Base-by-base conservation (phyloP, 2,888 invertebrate species). In the Caenorhabditis macrosperma region DNA sequence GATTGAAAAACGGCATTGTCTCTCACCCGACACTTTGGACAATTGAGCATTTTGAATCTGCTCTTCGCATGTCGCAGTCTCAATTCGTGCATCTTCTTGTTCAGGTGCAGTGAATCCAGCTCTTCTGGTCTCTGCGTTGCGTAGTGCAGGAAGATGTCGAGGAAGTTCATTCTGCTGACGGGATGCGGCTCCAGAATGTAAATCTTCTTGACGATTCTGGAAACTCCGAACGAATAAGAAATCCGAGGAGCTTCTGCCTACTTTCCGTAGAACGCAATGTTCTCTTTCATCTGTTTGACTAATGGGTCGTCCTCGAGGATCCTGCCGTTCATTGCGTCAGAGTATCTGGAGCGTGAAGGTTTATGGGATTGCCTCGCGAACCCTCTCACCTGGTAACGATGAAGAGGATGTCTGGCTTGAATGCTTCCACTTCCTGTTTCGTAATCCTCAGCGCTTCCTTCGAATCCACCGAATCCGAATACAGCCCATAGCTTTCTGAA, bases 381-480 rank as follows among this genome's bases (percentile, higher is more conserved):
- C 24, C 10, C 30, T 4, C 7, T 35, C 33, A 72, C 72, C 55
- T 72, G 7, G 63, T 7, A 10, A 48, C n/a, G 12, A 76, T 68
- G 12, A 76, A 48, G 1, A 76, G 35, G n/a, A 76, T 48, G 46
- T 76, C 61, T 3, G 67, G 76, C 17, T 68, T 67, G 28, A 67
- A 33, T 12, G n/a, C 2, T 7, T 54, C 50, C 3, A 76, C 61
- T 12, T 55, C 22, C 17, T 46, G 46, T 28, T 20, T 67, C 17
- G 54, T 46, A 2, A 67, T 12, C 4, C 46, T 15, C 55, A 76
- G n/a, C 6, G 67, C 48, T 1, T n/a, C 17, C 3, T 17, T 9
- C 1, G 76, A 76, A 3, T n/a, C 2, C 3, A 17, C 12, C 3
- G 17, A 33, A 20, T 68, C 67, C 20, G 55, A n/a, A 28, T 35